phyloP scores from a whole-genome alignment of 2,113 vertebrate species.

The Phasianus colchicus region DNA sequence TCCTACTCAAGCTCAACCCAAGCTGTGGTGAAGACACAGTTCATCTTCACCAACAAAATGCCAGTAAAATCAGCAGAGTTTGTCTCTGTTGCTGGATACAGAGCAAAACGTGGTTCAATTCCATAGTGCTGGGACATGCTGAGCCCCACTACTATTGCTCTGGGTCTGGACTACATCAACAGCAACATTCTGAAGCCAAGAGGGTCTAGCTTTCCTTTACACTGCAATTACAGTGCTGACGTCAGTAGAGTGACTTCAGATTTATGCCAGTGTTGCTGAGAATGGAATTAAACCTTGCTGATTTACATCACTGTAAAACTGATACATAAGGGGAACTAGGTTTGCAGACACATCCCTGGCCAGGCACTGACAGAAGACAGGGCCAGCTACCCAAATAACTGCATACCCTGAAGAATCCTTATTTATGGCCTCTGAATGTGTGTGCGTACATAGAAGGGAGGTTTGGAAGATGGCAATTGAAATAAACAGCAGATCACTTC shows the following conservation, averaged over 20 bases:
- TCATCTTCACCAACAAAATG: not conserved
- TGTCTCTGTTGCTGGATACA: not conserved
- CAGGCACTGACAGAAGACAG: slow-evolving; percentile 43
- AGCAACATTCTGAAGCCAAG: not conserved
- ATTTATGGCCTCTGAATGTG: not conserved
- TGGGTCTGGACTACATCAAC: not conserved
- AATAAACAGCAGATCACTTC: slow-evolving; percentile 46
- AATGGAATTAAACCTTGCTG: not conserved
- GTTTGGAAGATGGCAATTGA: slow-evolving; percentile 19
- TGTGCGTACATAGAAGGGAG: not conserved
- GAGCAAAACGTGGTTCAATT: not conserved
- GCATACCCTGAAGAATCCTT: not conserved
- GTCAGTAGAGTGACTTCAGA: not conserved
- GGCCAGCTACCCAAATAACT: not conserved
- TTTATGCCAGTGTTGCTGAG: not conserved
- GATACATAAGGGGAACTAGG: not conserved
- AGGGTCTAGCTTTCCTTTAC: not conserved
- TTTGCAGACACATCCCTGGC: not conserved
- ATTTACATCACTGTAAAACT: slow-evolving; percentile 7
- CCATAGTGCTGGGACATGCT: not conserved
- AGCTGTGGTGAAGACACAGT: not conserved
- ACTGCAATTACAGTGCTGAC: rapidly evolving
- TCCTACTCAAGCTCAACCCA: not conserved
- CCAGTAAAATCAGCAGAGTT: not conserved
- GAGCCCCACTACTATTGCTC: not conserved